Evolutionary conservation across 2,113 vertebrate species (phyloP).

Genomic region (Perccottus glenii): DNA sequence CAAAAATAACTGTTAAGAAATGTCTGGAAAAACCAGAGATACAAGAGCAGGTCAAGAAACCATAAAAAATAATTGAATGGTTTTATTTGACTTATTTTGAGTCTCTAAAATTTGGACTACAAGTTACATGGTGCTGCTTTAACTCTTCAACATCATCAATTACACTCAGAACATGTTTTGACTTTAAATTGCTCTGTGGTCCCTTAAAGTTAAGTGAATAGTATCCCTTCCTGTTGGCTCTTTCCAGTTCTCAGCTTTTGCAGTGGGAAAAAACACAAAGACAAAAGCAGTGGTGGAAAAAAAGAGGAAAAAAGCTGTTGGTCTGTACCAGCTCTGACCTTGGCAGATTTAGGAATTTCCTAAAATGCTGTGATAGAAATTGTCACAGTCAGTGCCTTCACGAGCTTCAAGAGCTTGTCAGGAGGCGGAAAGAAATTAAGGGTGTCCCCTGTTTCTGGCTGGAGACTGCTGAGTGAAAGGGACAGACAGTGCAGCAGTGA

Average conservation of each 20-base stretch:
- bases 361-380: conserved; percentile 45
- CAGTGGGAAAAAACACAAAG: conserved; percentile 19
- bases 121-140: conserved; percentile 5
- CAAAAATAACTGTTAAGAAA: too few species aligned
- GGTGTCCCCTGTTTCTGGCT: conserved; percentile 14
- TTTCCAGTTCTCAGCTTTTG: conserved; percentile 15
- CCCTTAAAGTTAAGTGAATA: conserved; percentile 43
- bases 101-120: too few species aligned
- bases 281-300: conserved; percentile 24
- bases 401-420: conserved; percentile 20
- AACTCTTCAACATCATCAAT: conserved; percentile 19
- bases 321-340: conserved; percentile 56
- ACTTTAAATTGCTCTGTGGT: conserved; percentile 32
- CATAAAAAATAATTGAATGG: too few species aligned
- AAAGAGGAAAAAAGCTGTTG: conserved; percentile 46
- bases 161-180: conserved; percentile 22
- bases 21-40: too few species aligned
- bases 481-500: conserved; percentile 21
- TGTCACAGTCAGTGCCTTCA: conserved; percentile 39
- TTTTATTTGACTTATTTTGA: too few species aligned
- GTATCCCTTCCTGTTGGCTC: conserved; percentile 23
- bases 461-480: conserved; percentile 18
- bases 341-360: conserved; percentile 64
- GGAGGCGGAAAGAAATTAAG: conserved; percentile 16
- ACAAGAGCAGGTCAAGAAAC: too few species aligned